Base-by-base conservation (phyloP, 2,888 invertebrate species). In the Ichneumoninae sp. region DNA sequence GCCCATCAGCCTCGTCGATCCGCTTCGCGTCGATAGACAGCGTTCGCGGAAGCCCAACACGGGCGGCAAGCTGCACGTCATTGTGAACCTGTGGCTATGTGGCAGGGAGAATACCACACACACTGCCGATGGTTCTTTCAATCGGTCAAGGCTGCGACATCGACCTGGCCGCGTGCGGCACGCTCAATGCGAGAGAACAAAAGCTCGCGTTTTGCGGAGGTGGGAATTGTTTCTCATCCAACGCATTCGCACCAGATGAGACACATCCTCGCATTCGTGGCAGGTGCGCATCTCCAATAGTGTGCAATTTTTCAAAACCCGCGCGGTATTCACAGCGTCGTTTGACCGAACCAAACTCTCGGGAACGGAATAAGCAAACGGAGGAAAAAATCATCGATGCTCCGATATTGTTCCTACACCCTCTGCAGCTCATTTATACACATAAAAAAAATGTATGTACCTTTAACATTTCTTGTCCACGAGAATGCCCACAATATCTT, bases 101-200 rank as follows among this genome's bases (percentile, higher is more conserved):
- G 66, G 75, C 40, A 40, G 47, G n/a, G 75, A 19, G 50, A 19
- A 75, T n/a, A 33, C 36, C 50, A 26, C 19, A 36, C 63, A 52
- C 19, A 16, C 63, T 22, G 65, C 16, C 75, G 75, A 75, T 65
- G 65, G 71, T 70, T 66, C 81, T 77, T 66, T 75, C 83, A 83
- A 83, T 86, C 83, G 81, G 83, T 86, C 83, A 83, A 83, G 86
- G 83, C 57, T 77, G 79, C 86, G 65, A 76, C 83, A 83, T 83
- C 83, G 83, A 83, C 75, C 74, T 75, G 83, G 75, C n/a, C 47
- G 26, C 40, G 36, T 66, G 70, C 63, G 50, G 50, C 47, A 8
- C 19, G 78, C 33, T 13, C 19, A 70, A 16, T 54, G 44, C 44
- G 47, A 44, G 5, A n/a, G 44, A 75, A 54, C 74, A 65, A 54